phyloP scores from a whole-genome alignment of 2,888 invertebrate genomes.

The Onchidella celtica region DNA sequence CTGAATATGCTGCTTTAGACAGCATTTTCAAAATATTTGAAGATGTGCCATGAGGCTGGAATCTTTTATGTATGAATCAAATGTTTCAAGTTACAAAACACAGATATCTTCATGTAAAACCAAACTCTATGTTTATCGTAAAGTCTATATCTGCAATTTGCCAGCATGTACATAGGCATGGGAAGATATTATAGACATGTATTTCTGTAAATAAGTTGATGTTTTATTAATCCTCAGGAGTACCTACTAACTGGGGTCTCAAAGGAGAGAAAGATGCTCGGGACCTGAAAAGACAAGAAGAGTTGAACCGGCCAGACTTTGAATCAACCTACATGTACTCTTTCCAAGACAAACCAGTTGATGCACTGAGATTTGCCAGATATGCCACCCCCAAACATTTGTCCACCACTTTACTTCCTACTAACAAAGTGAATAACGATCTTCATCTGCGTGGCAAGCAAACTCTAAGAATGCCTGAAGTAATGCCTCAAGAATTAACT shows the following conservation, averaged over 20 bases:
- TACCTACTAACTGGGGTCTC: slow-evolving; percentile 74
- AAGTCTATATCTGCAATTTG: too few relatives aligned
- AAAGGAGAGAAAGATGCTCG: slow-evolving; percentile 61
- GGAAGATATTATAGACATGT: too few relatives aligned
- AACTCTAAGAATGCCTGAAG: slow-evolving; percentile 39
- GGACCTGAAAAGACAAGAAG: slow-evolving; percentile 60
- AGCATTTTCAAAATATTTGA: too few relatives aligned
- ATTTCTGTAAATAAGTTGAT: too few relatives aligned
- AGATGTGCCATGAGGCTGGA: too few relatives aligned
- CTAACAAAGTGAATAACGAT: slow-evolving; percentile 74
- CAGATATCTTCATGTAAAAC: too few relatives aligned
- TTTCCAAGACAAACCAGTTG: slow-evolving; percentile 56
- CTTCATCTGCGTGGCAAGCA: slow-evolving; percentile 65
- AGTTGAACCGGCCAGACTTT: slow-evolving; percentile 24
- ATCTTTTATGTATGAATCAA: too few relatives aligned
- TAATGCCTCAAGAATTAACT: slow-evolving; percentile 43
- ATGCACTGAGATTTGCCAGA: slow-evolving; percentile 58
- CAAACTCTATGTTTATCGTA: too few relatives aligned
- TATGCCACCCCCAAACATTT: slow-evolving; percentile 66
- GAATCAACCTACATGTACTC: slow-evolving; percentile 65
- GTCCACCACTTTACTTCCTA: slow-evolving; percentile 72
- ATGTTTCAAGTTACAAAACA: too few relatives aligned
- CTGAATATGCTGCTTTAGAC: too few relatives aligned
- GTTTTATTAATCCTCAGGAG: slow-evolving; percentile 68
- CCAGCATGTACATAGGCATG: too few relatives aligned